phyloP scores from a whole-genome alignment of 2,888 invertebrate species.

The Thyatira batis region DNA sequence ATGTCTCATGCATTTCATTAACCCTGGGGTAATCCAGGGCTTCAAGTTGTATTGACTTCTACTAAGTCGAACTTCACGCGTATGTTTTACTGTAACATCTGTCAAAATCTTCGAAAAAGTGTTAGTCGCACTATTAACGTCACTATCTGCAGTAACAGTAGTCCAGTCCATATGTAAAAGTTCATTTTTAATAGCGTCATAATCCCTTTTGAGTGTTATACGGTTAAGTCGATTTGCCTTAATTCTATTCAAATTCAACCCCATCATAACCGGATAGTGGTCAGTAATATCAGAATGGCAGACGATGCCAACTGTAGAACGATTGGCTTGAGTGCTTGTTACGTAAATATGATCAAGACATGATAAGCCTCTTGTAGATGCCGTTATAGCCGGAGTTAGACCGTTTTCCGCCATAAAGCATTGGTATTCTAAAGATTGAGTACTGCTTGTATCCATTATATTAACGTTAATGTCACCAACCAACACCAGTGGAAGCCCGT shows the following conservation, averaged over 20 bases:
- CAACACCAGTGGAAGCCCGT: background rate
- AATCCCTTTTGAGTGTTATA: background rate
- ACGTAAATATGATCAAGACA: conserved; percentile 6
- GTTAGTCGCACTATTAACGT: background rate
- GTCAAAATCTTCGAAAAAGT: background rate
- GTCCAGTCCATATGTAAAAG: background rate
- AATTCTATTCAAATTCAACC: background rate
- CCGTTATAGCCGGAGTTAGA: conserved; percentile 1
- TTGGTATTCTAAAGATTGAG: background rate
- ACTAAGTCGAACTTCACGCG: background rate
- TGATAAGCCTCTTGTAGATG: conserved; percentile 2
- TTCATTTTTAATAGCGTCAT: background rate
- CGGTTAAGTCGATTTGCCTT: background rate
- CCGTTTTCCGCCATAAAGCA: conserved; percentile 6
- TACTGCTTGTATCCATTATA: background rate
- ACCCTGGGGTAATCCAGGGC: no score
- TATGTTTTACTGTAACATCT: background rate
- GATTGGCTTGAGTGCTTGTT: background rate
- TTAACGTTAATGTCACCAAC: no score
- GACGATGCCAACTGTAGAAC: background rate
- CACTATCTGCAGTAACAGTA: background rate
- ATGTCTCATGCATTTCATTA: conserved; percentile 6
- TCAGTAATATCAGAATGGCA: background rate
- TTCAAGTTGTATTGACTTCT: conserved; percentile 3
- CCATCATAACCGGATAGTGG: background rate